Percentiles rank a stretch among this genome's conserved stretches.
phyloP scores from a whole-genome alignment of 2,888 invertebrate genomes.

The Lasioglossum oenotherae region DNA sequence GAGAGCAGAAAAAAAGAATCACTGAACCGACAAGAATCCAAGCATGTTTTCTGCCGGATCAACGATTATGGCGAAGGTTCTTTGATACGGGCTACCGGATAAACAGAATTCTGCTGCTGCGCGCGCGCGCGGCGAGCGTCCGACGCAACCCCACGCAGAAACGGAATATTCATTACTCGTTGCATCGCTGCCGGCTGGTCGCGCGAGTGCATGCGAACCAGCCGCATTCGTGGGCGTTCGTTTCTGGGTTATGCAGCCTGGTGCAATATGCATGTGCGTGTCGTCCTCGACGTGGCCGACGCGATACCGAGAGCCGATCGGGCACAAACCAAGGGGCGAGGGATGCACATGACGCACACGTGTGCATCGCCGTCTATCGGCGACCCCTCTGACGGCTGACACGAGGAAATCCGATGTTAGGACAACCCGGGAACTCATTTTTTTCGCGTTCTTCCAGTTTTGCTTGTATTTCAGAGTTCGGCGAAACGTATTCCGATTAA shows the following conservation, averaged over 20 bases:
- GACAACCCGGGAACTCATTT: neutral
- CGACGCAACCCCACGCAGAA: conserved; percentile 33
- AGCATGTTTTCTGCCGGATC: conserved; percentile 2
- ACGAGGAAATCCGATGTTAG: conserved; percentile 5
- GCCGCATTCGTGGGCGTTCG: conserved; percentile 39
- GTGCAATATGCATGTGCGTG: conserved; percentile 50
- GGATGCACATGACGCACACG: conserved; percentile 43
- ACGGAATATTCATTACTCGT: conserved; percentile 60
- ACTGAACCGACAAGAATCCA: neutral
- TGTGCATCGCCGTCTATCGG: conserved; percentile 16
- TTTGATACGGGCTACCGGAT: conserved; percentile 27
- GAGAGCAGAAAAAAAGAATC: neutral
- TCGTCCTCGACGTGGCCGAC: conserved; percentile 1
- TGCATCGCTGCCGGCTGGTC: conserved; percentile 37
- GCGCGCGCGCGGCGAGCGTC: neutral
- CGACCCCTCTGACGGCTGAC: conserved; percentile 26
- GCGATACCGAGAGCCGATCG: conserved; percentile 2
- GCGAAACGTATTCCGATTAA: no score
- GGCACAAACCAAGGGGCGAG: conserved; percentile 1
- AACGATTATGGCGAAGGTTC: conserved; percentile 11
- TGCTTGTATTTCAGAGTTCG: no score
- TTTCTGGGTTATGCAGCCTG: conserved; percentile 54
- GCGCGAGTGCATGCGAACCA: conserved; percentile 17
- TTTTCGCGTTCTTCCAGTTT: neutral
- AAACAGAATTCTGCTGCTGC: conserved; percentile 20